A percentile compares a stretch with the other conserved stretches of the same genome.
Evolutionary conservation across 2,888 invertebrate species (phyloP).

Genomic region (Carabus problematicus): DNA sequence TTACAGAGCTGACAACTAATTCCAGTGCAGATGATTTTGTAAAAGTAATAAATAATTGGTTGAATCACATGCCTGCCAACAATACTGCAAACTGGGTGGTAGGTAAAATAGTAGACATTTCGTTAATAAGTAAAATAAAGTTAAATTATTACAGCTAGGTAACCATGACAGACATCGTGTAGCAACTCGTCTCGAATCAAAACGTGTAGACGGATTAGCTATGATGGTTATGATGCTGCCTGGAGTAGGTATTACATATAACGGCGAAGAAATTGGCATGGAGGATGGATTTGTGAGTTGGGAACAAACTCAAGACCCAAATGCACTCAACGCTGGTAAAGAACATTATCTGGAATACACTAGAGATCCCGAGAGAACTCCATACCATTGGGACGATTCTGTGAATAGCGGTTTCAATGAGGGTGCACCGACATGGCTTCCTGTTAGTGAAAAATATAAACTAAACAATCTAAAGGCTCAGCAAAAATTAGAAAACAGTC

Average conservation of each 20-base stretch:
- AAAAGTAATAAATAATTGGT: constrained; percentile 69
- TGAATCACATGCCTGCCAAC: constrained; percentile 67
- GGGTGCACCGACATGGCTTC: constrained; percentile 68
- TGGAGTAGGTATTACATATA: constrained; percentile 85
- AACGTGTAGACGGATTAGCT: constrained; percentile 80
- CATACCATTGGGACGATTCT: constrained; percentile 77
- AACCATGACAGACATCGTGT: constrained; percentile 79
- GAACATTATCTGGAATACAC: constrained; percentile 65
- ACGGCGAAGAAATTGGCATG: constrained; percentile 85
- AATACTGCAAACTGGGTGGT: constrained; percentile 80
- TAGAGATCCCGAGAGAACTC: constrained; percentile 79
- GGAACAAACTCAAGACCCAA: constrained; percentile 63
- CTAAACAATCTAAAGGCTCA: constrained; percentile 67
- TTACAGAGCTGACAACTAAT: constrained; percentile 64
- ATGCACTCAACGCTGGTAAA: constrained; percentile 64
- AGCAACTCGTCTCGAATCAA: constrained; percentile 72
- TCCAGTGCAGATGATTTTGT: constrained; percentile 70
- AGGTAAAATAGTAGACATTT: constrained; percentile 53
- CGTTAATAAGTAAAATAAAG: not conserved
- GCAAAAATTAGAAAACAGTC: constrained; percentile 61
- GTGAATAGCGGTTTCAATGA: constrained; percentile 68
- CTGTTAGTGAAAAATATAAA: constrained; percentile 68
- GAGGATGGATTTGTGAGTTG: constrained; percentile 64
- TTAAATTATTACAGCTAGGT: constrained; percentile 63
- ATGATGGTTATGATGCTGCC: constrained; percentile 90